A percentile compares a stretch with the other conserved stretches of the same genome.
phyloP scores from a whole-genome alignment of 2,113 vertebrate species.

The Strigops habroptila region DNA sequence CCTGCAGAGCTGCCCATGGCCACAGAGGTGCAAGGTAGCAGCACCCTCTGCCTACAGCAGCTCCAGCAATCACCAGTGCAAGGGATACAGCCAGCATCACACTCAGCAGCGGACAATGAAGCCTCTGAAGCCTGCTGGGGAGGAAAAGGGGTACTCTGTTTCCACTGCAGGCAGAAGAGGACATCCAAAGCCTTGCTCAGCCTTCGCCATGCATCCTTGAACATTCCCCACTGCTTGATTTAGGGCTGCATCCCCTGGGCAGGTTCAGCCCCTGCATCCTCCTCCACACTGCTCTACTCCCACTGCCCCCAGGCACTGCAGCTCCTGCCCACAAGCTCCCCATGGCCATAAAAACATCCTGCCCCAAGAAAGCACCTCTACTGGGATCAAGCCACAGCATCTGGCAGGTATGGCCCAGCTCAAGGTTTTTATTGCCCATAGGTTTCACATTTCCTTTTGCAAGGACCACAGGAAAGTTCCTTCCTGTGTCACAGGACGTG shows the following conservation, averaged over 20 bases:
- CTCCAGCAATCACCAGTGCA: fast-evolving
- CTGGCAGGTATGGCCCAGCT: background rate
- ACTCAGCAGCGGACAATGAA: background rate
- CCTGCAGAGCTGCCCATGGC: background rate
- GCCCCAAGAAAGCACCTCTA: background rate
- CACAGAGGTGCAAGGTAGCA: fast-evolving
- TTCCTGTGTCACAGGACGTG: background rate
- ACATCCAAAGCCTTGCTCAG: background rate
- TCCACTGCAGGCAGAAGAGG: background rate
- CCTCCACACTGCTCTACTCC: background rate
- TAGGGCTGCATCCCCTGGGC: background rate
- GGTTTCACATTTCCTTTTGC: background rate
- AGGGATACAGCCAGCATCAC: fast-evolving
- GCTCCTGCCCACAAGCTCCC: background rate
- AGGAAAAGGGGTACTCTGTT: background rate
- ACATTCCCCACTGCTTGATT: background rate
- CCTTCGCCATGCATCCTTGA: background rate
- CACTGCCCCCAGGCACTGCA: background rate
- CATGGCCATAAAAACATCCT: background rate
- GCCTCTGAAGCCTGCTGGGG: background rate
- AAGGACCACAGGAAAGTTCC: background rate
- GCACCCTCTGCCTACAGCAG: background rate
- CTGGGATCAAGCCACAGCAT: background rate
- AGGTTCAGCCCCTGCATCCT: background rate
- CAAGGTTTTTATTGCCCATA: background rate